Base-by-base conservation (phyloP, 2,797 vertebrate species). In the Melanotaenia trifasciata region DNA sequence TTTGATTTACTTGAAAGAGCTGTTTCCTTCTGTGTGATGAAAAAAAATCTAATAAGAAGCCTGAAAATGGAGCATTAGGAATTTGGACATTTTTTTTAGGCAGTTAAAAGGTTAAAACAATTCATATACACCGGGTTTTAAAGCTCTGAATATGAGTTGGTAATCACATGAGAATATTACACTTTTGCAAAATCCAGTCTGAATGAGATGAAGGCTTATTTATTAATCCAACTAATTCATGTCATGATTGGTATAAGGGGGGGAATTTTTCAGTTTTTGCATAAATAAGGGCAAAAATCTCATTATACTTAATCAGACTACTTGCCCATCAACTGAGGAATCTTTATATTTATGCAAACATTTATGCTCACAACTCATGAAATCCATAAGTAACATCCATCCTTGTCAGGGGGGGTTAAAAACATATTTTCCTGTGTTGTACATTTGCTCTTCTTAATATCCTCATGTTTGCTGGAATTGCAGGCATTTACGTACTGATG, bases 361-460 rank as follows among this genome's bases (percentile, higher is more conserved):
- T 35, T 22, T 53, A 70, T 58, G 8, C 43, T 58, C 36, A 59
- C 64, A 65, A 43, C 72, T 67, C 36, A 59, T 30, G 26, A 71
- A 80, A 72, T 57, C 58, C 43, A 78, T 71, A 75, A 77, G 78
- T 74, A 16, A 80, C 78, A 66, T 64, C 57, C 14, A 79, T 78
- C 80, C 78, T 60, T 70, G 67, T 62, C 56, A 76, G 33, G 45
- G 53, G 57, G 9, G 18, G 47, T 43, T 76, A 56, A 77, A 63
- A 78, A 24, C 53, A 64, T 1, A 74, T 88, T 75, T 81, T n/a
- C 24, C 9, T 62, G 53, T 36, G 33, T 58, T 58, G 50, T 72
- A 70, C 70, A 70, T 72, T 75, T 75, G 26, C 67, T 74, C 72
- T 74, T 78, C 76, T 79, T 76, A 72, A 76, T 83, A 64, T 59